Evolutionary conservation across 2,888 invertebrate genomes (phyloP).

Genomic region (Meliscaeva auricollis): DNA sequence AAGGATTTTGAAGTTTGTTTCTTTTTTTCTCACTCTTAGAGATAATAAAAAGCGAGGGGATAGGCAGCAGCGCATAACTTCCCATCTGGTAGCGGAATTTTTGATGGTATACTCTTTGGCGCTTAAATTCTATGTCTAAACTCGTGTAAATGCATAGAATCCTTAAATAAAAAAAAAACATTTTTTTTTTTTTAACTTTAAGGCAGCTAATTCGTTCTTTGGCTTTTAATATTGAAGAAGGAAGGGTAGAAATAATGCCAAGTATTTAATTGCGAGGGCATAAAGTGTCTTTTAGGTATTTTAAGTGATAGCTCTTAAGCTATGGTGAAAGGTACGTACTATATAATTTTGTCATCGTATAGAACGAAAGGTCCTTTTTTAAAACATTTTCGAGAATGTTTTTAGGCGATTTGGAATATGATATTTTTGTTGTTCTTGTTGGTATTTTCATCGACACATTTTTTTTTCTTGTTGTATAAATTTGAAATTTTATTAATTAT

Average conservation of each 20-base stretch:
- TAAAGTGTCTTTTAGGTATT: slow-evolving; percentile 44
- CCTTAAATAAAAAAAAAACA: slow-evolving; percentile 3
- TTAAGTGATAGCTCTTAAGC: slow-evolving; percentile 41
- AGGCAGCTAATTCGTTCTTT: neutral
- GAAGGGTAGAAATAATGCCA: slow-evolving; percentile 25
- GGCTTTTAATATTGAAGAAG: slow-evolving; percentile 14
- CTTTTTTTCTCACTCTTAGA: neutral
- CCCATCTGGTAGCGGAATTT: slow-evolving; percentile 14
- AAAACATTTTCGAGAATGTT: neutral
- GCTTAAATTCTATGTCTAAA: slow-evolving; percentile 43
- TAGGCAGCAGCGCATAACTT: slow-evolving; percentile 6
- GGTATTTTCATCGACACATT: neutral
- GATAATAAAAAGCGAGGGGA: slow-evolving; percentile 61
- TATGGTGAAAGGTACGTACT: slow-evolving; percentile 7
- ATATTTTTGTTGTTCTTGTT: neutral
- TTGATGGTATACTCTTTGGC: slow-evolving; percentile 36
- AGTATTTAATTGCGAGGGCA: slow-evolving; percentile 46
- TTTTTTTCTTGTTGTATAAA: neutral
- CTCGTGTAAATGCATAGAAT: slow-evolving; percentile 31
- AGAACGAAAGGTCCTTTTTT: neutral
- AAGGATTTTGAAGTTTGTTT: slow-evolving; percentile 49
- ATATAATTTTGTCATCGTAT: slow-evolving; percentile 22
- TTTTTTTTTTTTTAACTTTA: neutral
- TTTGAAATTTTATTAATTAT: slow-evolving; percentile 20
- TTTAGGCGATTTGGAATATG: neutral